A percentile compares a stretch with the other conserved stretches of the same genome.
Conservation (phyloP, 2,888 invertebrate genomes). For the Polietes domitor region DNA sequence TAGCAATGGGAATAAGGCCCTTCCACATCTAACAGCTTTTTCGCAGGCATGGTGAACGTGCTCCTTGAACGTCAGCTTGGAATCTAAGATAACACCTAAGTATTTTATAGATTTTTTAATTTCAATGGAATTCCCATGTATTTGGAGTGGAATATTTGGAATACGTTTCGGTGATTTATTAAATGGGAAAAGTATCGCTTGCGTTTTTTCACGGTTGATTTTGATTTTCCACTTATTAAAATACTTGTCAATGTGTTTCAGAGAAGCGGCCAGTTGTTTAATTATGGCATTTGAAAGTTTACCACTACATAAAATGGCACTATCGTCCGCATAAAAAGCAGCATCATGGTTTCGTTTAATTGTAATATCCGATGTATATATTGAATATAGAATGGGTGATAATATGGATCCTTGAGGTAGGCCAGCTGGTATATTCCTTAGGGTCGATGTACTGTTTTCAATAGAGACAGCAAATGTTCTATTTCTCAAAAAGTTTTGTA, state of each 20-base stretch:
- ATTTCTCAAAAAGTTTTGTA: too few relatives aligned
- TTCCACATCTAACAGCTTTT: constrained; percentile 23
- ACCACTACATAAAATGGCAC: constrained; percentile 8
- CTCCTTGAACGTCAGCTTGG: constrained; percentile 18
- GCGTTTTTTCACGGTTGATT: constrained; percentile 34
- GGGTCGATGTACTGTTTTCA: too few relatives aligned
- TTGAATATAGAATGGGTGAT: constrained; percentile 37
- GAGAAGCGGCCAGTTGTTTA: constrained; percentile 38
- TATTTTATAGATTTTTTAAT: constrained; percentile 27
- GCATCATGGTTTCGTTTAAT: neutral
- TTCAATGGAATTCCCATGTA: constrained; percentile 2
- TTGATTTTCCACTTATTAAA: constrained; percentile 43
- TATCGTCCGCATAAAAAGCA: constrained; percentile 48
- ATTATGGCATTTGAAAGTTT: constrained; percentile 28
- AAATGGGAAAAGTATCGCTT: constrained; percentile 31
- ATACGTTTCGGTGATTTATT: constrained; percentile 42
- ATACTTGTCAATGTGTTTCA: constrained; percentile 36
- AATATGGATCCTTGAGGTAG: constrained; percentile 51
- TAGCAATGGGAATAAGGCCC: constrained; percentile 10
- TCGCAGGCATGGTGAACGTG: constrained; percentile 16
- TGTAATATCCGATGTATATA: constrained; percentile 30
- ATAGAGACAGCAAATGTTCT: too few relatives aligned
- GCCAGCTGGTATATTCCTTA: too few relatives aligned
- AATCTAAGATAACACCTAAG: constrained; percentile 31
- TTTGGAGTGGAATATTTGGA: neutral